These are phyloP conservation scores for Mus pahari DNA, from an alignment of 2,113 vertebrate species.

Conservation along the genomic window DNA sequence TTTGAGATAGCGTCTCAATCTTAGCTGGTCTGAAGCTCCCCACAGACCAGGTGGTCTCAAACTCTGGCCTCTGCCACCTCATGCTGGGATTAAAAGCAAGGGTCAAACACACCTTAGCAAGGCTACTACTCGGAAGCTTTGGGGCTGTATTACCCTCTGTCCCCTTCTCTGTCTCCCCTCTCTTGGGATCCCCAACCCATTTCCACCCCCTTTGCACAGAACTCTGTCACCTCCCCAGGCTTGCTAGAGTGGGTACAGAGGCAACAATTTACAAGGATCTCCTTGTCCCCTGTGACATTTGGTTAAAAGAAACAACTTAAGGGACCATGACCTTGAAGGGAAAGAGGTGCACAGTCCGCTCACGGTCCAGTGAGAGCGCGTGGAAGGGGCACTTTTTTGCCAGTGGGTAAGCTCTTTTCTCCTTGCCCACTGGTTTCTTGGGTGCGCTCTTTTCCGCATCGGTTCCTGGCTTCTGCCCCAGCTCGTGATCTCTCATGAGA, in stretches of 20 bases:
- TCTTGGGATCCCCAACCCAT: neutral
- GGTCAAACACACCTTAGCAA: neutral
- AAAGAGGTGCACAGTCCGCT: neutral
- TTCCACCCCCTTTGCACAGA: neutral
- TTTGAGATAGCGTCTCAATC: neutral
- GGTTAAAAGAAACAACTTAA: conserved; percentile 8
- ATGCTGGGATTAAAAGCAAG: neutral
- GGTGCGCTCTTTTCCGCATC: fast-evolving
- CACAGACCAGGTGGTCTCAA: neutral
- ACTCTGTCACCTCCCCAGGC: neutral
- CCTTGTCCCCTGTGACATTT: neutral
- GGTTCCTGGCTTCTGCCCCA: neutral
- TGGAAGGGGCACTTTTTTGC: neutral
- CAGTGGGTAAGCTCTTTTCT: neutral
- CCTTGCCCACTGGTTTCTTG: fast-evolving
- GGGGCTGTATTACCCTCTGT: no score
- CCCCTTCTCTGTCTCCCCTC: neutral
- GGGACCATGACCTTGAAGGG: neutral
- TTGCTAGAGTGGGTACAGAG: neutral
- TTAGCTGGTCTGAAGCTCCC: neutral
- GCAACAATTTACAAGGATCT: neutral
- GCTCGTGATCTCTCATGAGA: neutral
- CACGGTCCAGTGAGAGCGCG: fast-evolving
- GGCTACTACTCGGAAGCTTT: neutral
- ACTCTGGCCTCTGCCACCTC: neutral